A percentile compares a stretch with the other conserved stretches of the same genome.
Conservation (phyloP, 2,113 vertebrate species). For the Orientallactaga bullata region DNA sequence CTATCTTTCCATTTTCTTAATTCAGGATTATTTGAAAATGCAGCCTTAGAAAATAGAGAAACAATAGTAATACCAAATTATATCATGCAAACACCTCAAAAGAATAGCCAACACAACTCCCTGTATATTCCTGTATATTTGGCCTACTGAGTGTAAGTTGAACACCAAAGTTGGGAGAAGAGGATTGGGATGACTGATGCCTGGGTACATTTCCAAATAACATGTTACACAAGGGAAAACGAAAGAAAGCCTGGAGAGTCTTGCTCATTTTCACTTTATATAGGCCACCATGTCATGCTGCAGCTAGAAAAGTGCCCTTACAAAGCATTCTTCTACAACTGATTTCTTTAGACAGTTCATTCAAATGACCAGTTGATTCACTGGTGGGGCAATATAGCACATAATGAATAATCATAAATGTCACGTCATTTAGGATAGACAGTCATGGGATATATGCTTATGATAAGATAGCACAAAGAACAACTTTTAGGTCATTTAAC, state of each 20-base stretch:
- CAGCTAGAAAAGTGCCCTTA: conserved; percentile 21
- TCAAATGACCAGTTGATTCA: conserved; percentile 23
- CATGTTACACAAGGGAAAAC: conserved; percentile 24
- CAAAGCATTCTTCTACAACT: not conserved
- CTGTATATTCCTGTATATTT: not conserved
- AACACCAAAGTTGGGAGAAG: not conserved
- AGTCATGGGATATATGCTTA: not conserved
- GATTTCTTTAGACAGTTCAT: conserved; percentile 13
- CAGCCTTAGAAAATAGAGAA: not conserved
- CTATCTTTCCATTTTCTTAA: conserved; percentile 3
- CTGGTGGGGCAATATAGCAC: not conserved
- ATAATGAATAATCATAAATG: not conserved
- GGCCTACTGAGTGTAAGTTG: conserved; percentile 19
- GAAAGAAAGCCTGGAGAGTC: conserved; percentile 22
- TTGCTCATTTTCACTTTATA: conserved; percentile 62
- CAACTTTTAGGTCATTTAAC: not conserved
- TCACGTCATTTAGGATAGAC: conserved; percentile 2
- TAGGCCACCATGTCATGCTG: conserved; percentile 30
- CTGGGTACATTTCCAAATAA: conserved; percentile 23
- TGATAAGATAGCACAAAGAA: not conserved
- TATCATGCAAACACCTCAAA: not conserved
- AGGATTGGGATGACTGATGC: not conserved
- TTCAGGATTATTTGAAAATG: conserved; percentile 42
- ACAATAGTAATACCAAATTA: not conserved
- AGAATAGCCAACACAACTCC: conserved; percentile 6